Percentiles rank a stretch among this genome's conserved stretches.
Evolutionary conservation across 2,113 vertebrate species (phyloP).

Genomic region (Daubentonia madagascariensis): DNA sequence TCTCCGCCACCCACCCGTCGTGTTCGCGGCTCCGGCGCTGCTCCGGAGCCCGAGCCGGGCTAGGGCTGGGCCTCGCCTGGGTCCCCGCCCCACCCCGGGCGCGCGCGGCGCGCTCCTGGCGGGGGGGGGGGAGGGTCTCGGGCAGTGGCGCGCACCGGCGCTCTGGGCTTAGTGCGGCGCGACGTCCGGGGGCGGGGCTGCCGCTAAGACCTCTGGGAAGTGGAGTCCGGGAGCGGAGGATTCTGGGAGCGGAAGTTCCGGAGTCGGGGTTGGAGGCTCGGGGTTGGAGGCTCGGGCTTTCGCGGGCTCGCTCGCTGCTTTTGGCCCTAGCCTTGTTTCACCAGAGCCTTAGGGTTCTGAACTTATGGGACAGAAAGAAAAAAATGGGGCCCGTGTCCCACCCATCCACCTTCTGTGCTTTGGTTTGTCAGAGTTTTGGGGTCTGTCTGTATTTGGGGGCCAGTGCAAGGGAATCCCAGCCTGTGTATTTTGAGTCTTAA

Average conservation of each 20-base stretch:
- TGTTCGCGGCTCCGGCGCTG: too few relatives aligned
- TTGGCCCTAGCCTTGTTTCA: not conserved
- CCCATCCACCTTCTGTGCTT: not conserved
- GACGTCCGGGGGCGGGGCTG: not conserved
- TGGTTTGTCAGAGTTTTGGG: not conserved
- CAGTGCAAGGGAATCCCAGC: not conserved
- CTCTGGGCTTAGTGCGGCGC: fast-evolving
- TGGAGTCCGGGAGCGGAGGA: not conserved
- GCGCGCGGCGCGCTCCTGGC: fast-evolving
- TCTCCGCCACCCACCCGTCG: too few relatives aligned
- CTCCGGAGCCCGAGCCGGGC: fast-evolving
- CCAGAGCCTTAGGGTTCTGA: not conserved
- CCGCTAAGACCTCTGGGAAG: not conserved
- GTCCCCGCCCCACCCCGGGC: fast-evolving
- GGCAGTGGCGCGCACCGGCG: fast-evolving
- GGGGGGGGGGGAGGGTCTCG: too few relatives aligned
- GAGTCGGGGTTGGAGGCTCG: too few relatives aligned
- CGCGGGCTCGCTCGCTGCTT: too few relatives aligned
- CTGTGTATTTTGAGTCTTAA: not conserved
- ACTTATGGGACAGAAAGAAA: not conserved
- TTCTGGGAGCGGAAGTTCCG: not conserved
- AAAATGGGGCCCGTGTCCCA: too few relatives aligned
- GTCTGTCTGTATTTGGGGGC: not conserved
- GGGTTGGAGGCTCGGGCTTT: too few relatives aligned
- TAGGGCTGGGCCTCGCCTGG: fast-evolving